Evolutionary conservation across 2,113 vertebrate genomes (phyloP).

Genomic region (Dicerorhinus sumatrensis): DNA sequence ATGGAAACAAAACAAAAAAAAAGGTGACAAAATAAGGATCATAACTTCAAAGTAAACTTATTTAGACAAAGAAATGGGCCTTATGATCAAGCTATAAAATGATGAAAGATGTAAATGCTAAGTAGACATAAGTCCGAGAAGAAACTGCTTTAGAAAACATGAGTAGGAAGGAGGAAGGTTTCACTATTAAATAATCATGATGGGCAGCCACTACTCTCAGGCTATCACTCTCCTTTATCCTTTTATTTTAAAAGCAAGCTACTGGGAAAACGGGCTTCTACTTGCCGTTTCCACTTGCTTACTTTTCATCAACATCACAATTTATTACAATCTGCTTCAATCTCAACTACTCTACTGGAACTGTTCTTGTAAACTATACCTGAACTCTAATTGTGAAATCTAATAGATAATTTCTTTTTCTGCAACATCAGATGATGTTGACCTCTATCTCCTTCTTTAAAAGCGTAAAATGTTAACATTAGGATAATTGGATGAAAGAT

Average conservation of each 20-base stretch:
- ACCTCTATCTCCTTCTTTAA: neutral
- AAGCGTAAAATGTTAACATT: conserved; percentile 29
- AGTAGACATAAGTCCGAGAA: neutral
- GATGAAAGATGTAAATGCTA: neutral
- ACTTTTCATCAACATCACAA: neutral
- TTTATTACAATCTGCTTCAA: neutral
- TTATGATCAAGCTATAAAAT: conserved; percentile 34
- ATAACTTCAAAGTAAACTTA: conserved; percentile 50
- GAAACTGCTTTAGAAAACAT: conserved; percentile 17
- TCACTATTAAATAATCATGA: neutral
- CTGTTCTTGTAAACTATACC: neutral
- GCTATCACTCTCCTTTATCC: neutral
- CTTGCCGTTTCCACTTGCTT: neutral
- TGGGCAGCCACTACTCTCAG: neutral
- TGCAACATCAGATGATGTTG: neutral
- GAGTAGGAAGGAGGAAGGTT: neutral
- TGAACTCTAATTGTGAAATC: conserved; percentile 28
- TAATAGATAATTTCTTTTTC: neutral
- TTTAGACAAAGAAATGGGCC: neutral
- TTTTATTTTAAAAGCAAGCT: conserved; percentile 1
- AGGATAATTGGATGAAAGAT: neutral
- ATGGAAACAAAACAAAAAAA: neutral
- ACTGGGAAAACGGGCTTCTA: neutral
- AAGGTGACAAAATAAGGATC: neutral
- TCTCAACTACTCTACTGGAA: neutral